Base-by-base conservation (phyloP, 2,797 vertebrate genomes). In the Aphelocoma californica region DNA sequence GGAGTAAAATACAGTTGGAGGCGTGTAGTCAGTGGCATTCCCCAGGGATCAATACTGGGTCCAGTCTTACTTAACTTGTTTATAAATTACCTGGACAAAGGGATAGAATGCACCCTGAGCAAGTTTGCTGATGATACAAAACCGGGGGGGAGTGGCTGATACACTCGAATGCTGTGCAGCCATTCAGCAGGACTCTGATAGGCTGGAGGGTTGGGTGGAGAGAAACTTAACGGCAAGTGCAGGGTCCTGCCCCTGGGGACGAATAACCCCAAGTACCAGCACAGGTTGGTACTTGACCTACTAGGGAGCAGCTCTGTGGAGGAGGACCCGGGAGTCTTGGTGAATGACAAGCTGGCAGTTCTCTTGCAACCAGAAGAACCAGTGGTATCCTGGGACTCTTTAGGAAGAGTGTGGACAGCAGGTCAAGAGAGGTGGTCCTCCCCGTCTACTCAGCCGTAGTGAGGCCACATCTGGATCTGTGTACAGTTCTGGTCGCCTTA, bases 351-450 rank as follows among this genome's bases (percentile, higher is more conserved):
- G 44, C 38, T 0, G 0, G 19, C 24, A 38, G 32, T 18, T 17
- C 38, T 50, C 10, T 38, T 44, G n/a, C 25, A 71, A 23, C 4
- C n/a, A 29, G 28, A 40, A 51, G 14, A 7, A 51, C n/a, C 17
- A 24, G 6, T 18, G 15, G 8, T 45, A n/a, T 24, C 19, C n/a
- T 47, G 54, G 13, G 25, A 2, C 16, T 45, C 47, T 12, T 8
- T 18, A 34, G 17, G 20, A 53, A 61, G 19, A n/a, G 2, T 14
- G 11, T 20, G 47, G 19, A 10, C 40, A 69, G 24, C 28, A 69
- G 29, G 24, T n/a, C 0, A 1, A 61, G 24, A 8, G 14, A 29
- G 3, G 16, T 14, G 4, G 9, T 29, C 16, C 16, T 67, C 4
- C 23, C 7, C n/a, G 8, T 60, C 40, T 53, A 14, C 40, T 77